Base-by-base conservation (phyloP, 2,797 vertebrate genomes). In the Sebastes elongatus region DNA sequence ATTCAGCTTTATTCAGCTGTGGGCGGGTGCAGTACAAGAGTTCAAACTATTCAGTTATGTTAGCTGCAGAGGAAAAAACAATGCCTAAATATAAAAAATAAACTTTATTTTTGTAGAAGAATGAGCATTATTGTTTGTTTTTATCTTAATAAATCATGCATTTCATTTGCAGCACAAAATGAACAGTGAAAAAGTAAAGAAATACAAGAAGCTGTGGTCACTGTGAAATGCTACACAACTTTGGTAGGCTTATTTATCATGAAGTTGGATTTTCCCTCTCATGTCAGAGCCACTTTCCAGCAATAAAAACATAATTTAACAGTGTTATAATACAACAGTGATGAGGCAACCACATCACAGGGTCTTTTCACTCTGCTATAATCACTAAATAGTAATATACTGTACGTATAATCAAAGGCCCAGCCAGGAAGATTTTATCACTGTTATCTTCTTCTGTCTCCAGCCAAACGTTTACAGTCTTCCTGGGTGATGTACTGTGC, bases 371-470 rank as follows among this genome's bases (percentile, higher is more conserved):
- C 60, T 38, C 1, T 25, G 25, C 46, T 38, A 3, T 18, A 30
- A 28, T 69, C 28, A 16, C 13, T 73, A 75, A 81, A 78, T 64
- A 60, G 11, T 65, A 6, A 74, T 71, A 32, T 6, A 55, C 9
- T 7, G 55, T 66, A 11, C 7, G 25, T 66, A 14, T 33, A 66
- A 76, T 67, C 61, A 71, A 71, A 74, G 3, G 30, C n/a, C 35
- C 35, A 5, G 64, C 7, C 32, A 5, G 59, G 78, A 9, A 52
- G 63, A 61, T 82, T 77, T 66, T 64, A 76, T 76, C 75, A 52
- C 49, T 52, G 49, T 10, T 62, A 35, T 57, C 20, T 25, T 33
- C 49, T 10, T 9, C 63, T 16, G 38, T 46, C 22, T 46, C 8
- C n/a, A 49, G 52, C 25, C 70, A 60, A 55, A 71, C 33, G 14